Conservation (phyloP, 2,113 vertebrate genomes). For the Dicrurus megarhynchus region DNA sequence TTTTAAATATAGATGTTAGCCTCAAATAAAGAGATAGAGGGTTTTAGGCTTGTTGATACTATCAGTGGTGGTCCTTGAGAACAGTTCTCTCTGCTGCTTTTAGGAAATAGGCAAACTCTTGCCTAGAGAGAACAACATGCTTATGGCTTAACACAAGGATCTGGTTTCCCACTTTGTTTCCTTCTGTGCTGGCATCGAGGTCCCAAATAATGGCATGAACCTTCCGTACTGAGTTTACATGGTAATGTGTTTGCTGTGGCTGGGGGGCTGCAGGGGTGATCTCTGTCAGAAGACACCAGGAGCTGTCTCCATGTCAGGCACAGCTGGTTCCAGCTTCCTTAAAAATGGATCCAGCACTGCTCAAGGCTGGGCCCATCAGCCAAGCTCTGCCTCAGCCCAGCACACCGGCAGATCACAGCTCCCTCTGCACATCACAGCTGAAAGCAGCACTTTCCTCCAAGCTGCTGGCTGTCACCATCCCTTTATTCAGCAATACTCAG, state of each 20-base stretch:
- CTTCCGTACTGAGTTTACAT: neutral
- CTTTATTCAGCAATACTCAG: neutral
- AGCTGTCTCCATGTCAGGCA: neutral
- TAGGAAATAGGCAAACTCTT: neutral
- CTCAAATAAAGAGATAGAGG: neutral
- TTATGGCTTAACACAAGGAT: neutral
- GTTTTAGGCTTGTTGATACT: neutral
- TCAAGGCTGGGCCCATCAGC: neutral
- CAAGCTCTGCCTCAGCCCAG: neutral
- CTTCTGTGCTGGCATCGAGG: neutral
- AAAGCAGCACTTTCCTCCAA: neutral
- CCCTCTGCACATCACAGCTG: neutral
- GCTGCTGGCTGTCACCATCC: neutral
- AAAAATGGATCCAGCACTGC: fast-evolving
- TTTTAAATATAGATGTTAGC: neutral
- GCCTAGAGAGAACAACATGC: neutral
- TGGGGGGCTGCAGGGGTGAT: neutral
- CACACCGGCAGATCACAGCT: neutral
- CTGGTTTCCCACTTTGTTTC: neutral
- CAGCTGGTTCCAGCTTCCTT: neutral
- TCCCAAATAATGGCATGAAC: neutral
- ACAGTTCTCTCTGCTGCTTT: neutral
- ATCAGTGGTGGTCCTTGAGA: neutral
- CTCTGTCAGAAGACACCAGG: neutral
- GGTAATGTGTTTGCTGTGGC: neutral